Evolutionary conservation across 2,797 vertebrate genomes (phyloP), one percentile per base, ranked within the genome.

Genomic region (Centroberyx gerrardi): DNA sequence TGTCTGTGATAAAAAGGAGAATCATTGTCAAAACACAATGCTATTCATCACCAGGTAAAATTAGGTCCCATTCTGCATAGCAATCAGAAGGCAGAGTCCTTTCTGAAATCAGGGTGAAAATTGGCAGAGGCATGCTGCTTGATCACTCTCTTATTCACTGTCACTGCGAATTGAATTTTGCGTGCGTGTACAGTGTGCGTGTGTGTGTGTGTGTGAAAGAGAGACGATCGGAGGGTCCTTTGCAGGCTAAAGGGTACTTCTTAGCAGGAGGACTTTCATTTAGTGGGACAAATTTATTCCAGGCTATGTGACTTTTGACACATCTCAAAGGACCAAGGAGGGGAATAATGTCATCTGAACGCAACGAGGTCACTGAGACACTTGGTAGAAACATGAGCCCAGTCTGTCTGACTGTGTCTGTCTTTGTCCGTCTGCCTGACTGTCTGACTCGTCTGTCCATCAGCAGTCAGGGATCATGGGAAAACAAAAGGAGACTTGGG

Each of bases 21-120:
- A 58, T 71, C 73, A 76, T 69, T 84, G 59, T 10, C 46, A 53
- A 56, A 62, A 62, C 53, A 71, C 49, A 76, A 67, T 56, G 42
- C n/a, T 17, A 17, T 61, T 62, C 31, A 70, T 70, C 72, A 42
- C 66, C 44, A 42, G 65, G 51, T 63, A 33, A 76, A 84, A 83
- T 75, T 61, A 79, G 68, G 49, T 67, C 51, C 70, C 53, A 27
- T 46, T 76, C 56, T 60, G 58, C 58, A 49, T 58, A 38, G 58
- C 51, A 78, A 77, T 88, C 80, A 83, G 33, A 33, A 7, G 33
- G 33, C 33, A 33, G 64, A 9, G 46, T 36, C 69, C 48, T 40
- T 42, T 31, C 52, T 72, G 38, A 68, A 81, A 74, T 59, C 17
- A n/a, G 40, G 36, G 18, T 1, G 17, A 2, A 60, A 56, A 73